These are phyloP conservation scores for Dermatemys mawii DNA, from an alignment of 2,113 vertebrate species.

Conservation along the genomic window DNA sequence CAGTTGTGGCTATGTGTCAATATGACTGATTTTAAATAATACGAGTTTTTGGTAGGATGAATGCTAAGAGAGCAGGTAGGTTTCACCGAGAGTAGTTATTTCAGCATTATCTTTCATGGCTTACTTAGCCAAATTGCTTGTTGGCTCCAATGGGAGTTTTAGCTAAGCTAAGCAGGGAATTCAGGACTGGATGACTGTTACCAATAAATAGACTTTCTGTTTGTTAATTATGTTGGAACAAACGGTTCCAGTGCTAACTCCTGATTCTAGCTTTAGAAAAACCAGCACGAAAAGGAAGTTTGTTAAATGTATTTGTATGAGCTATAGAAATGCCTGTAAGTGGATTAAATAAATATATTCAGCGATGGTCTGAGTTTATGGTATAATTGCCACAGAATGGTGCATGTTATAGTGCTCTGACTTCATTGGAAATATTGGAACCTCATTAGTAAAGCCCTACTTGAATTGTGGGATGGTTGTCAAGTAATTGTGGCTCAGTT, in stretches of 20 bases:
- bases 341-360: slow-evolving; percentile 9
- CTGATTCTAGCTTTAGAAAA: background rate
- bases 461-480: no score
- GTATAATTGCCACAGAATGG: background rate
- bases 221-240: background rate
- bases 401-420: slow-evolving; percentile 7
- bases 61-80: background rate
- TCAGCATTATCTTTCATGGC: background rate
- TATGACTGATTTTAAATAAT: background rate
- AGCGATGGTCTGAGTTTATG: slow-evolving; percentile 12
- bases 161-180: background rate
- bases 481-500: no score
- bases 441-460: background rate
- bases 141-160: background rate
- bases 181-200: background rate
- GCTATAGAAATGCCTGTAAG: slow-evolving; percentile 7
- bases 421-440: background rate
- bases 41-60: background rate
- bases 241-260: background rate
- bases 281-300: background rate
- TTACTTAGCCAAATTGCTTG: background rate
- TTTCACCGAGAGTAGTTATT: background rate
- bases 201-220: background rate
- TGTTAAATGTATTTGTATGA: background rate
- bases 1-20: background rate